phyloP scores from a whole-genome alignment of 2,113 vertebrate genomes.

The Cyphomyrus plagiostoma region DNA sequence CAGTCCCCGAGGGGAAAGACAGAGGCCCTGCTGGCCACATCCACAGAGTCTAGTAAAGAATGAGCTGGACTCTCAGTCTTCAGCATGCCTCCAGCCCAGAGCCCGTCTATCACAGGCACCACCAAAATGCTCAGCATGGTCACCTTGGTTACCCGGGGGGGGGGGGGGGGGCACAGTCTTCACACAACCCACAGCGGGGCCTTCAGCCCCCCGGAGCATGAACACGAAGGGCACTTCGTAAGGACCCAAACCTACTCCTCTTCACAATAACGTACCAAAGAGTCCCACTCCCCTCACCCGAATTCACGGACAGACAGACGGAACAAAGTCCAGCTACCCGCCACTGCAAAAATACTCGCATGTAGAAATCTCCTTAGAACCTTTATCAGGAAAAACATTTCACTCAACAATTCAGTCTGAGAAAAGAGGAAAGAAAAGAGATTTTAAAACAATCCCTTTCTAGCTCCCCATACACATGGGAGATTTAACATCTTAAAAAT shows the following conservation, averaged over 20 bases:
- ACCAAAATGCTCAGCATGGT: background rate
- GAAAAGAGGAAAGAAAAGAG: slow-evolving; percentile 21
- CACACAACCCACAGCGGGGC: background rate
- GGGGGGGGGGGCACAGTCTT: no score
- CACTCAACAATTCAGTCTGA: slow-evolving; percentile 28
- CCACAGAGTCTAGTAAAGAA: background rate
- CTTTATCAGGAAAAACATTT: slow-evolving; percentile 32
- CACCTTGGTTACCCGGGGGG: background rate
- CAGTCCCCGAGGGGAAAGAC: background rate
- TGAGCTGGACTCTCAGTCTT: slow-evolving; percentile 24
- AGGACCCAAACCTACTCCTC: background rate
- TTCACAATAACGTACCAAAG: background rate
- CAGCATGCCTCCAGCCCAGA: background rate
- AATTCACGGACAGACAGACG: background rate
- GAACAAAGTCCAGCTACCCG: slow-evolving; percentile 32
- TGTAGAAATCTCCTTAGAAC: slow-evolving; percentile 42
- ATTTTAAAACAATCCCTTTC: slow-evolving; percentile 61
- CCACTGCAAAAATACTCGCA: slow-evolving; percentile 2
- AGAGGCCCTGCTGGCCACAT: background rate
- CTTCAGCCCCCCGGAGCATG: background rate
- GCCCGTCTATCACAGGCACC: background rate
- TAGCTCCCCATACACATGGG: slow-evolving; percentile 41
- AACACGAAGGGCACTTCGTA: slow-evolving; percentile 3
- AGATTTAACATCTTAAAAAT: slow-evolving; percentile 62
- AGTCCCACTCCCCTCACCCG: background rate